Conservation (phyloP, 2,888 invertebrate species). For the Lasioglossum malachurum region DNA sequence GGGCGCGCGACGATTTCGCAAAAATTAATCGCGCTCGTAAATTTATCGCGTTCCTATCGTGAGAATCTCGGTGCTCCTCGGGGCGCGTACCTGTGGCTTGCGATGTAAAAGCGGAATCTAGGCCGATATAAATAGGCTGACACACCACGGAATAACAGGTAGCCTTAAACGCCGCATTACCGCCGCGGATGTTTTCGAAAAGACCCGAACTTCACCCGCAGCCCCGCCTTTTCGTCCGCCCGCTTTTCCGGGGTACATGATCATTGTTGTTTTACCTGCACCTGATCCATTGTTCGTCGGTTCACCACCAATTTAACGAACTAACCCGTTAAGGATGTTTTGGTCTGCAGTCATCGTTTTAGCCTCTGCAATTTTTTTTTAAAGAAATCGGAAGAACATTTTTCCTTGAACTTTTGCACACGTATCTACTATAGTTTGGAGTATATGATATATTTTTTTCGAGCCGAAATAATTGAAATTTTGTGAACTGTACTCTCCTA, state of each 20-base stretch:
- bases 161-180: constrained; percentile 79
- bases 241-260: constrained; percentile 42
- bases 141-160: constrained; percentile 83
- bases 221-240: not conserved
- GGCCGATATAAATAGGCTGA: constrained; percentile 85
- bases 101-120: constrained; percentile 84
- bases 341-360: not conserved
- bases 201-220: constrained; percentile 21
- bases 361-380: too few species aligned
- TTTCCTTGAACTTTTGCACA: too few species aligned
- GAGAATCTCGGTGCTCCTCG: constrained; percentile 80
- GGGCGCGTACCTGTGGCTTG: constrained; percentile 74
- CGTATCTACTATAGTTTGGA: too few species aligned
- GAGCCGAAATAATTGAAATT: too few species aligned
- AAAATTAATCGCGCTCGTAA: constrained; percentile 73
- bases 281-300: not conserved
- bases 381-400: too few species aligned
- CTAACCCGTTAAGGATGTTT: not conserved
- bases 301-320: not conserved
- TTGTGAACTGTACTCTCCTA: too few species aligned
- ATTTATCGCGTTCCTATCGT: constrained; percentile 71
- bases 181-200: constrained; percentile 54
- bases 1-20: constrained; percentile 70
- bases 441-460: too few species aligned
- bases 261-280: not conserved